Evolutionary conservation across 2,888 invertebrate genomes (phyloP).

Genomic region (Zhuqinia jingwanae): DNA sequence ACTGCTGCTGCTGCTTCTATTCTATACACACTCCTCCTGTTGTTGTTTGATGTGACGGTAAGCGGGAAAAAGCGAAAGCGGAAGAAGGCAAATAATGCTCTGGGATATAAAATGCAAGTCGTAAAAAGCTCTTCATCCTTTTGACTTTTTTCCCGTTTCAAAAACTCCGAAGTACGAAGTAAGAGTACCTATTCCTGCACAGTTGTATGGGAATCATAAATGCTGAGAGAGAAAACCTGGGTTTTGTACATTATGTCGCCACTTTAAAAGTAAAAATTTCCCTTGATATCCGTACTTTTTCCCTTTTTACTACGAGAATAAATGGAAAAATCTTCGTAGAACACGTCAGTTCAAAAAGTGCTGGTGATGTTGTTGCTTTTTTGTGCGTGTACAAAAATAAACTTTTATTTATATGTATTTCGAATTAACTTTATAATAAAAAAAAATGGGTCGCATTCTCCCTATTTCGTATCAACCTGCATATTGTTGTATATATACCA

Average conservation of each 20-base stretch:
- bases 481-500: too few relatives aligned
- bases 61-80: conserved; percentile 15
- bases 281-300: background rate
- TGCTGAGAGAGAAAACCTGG: conserved; percentile 12
- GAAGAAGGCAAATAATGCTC: conserved; percentile 52
- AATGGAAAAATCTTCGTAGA: conserved; percentile 25
- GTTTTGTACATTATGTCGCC: conserved; percentile 18
- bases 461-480: too few relatives aligned
- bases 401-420: conserved; percentile 2
- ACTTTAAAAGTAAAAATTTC: conserved; percentile 28
- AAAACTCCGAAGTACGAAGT: background rate
- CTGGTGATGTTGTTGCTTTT: background rate
- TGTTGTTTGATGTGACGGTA: conserved; percentile 2
- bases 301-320: conserved; percentile 35
- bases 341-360: conserved; percentile 1
- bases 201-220: conserved; percentile 39
- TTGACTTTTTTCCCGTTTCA: conserved; percentile 16
- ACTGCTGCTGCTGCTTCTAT: too few relatives aligned
- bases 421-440: background rate
- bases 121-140: conserved; percentile 34
- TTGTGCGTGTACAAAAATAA: background rate
- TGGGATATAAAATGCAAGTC: conserved; percentile 47
- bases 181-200: too few relatives aligned
- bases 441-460: background rate
- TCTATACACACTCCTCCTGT: background rate